Conservation (phyloP, 2,797 vertebrate species). For the Ataeniobius toweri region DNA sequence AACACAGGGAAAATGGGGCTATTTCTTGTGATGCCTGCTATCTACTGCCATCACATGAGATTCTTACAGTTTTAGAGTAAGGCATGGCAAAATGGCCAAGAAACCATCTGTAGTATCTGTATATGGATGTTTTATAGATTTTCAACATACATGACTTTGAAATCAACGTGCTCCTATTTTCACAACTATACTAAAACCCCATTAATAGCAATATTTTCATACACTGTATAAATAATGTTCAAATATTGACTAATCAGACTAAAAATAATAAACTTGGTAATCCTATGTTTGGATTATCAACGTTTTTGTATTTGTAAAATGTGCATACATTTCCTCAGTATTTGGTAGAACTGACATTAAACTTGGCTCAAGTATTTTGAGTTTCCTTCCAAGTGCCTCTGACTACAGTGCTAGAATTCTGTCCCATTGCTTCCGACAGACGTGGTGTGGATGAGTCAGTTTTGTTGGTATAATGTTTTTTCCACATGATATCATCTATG, state of each 20-base stretch:
- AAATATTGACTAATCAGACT: too few relatives aligned
- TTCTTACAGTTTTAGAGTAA: neutral
- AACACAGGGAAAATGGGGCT: neutral
- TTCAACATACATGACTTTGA: neutral
- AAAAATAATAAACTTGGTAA: neutral
- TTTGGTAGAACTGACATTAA: neutral
- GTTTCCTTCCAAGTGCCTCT: neutral
- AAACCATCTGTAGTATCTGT: neutral
- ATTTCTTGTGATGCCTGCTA: slow-evolving; percentile 1
- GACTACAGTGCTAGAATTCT: neutral
- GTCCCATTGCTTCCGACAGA: neutral
- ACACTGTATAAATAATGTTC: neutral
- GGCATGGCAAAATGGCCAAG: neutral
- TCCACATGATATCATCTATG: neutral
- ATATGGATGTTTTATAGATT: neutral
- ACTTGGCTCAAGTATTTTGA: neutral
- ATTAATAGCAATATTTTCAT: neutral
- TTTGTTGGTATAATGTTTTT: neutral
- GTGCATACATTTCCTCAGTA: neutral
- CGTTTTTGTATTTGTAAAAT: neutral
- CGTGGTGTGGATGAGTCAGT: neutral
- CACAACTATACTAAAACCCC: neutral
- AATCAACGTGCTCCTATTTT: neutral
- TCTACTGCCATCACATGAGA: slow-evolving; percentile 1
- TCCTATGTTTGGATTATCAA: neutral